Evolutionary conservation across 2,113 vertebrate genomes (phyloP), one percentile per base, ranked within the genome.

Genomic region (Caretta caretta): DNA sequence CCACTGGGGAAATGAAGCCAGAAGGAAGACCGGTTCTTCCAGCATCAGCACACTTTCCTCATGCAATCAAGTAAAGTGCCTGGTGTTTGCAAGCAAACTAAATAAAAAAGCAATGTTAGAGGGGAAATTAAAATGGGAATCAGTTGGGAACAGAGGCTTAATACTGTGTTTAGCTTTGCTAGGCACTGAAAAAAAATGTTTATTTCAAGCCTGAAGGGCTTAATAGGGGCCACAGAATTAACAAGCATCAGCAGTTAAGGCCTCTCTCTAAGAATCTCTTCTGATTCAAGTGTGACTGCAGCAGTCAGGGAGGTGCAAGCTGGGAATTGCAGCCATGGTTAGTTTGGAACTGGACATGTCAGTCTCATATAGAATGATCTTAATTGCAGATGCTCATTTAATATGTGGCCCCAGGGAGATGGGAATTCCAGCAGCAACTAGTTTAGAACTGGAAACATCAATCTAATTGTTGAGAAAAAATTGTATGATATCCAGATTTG

Each of bases 151-250:
- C 59, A 93, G 90, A 51, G 91, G 91, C 84, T 91, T 54, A 92
- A 81, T 50, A 93, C 93, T 94, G 90, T 38, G 85, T 93, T 98
- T 96, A 97, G 95, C 95, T 92, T 92, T 56, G 8, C 91, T 93
- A 96, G 96, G 94, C 95, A 57, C 31, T 88, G 96, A 95, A 94
- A 59, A 59, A 59, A 97, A 94, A 95, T 92, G 87, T 95, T 96
- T 96, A 87, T 92, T 95, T 95, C 92, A 87, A 96, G 97, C 94
- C 96, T 84, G 82, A 57, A 93, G 92, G 93, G 31, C 75, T 46
- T 87, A 84, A 46, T n/a, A 76, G 89, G 93, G 95, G 87, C 46
- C 85, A 89, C 1, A 46, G 79, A 96, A 96, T 94, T 93, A 95
- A 81, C 65, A 94, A 86, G 84, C 91, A 87, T 38, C 83, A 49